Conservation (phyloP, 2,888 invertebrate genomes). For the Ophioninae sp. region DNA sequence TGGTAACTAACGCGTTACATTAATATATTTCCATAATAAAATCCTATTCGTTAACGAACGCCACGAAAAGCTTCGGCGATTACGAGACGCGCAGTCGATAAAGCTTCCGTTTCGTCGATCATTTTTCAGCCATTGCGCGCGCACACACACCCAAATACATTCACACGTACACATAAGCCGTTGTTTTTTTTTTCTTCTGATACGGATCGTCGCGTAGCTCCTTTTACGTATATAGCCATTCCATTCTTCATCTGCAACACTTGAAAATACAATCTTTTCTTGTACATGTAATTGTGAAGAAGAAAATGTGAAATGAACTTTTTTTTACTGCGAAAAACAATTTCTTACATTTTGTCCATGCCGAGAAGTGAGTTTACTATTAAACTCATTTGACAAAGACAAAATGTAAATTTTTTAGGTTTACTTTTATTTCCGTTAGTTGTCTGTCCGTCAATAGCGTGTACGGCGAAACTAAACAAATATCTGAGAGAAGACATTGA, state of each 20-base stretch:
- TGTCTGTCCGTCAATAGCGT: too few relatives aligned
- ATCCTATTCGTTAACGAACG: constrained; percentile 63
- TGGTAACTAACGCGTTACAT: constrained; percentile 69
- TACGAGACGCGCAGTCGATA: neutral
- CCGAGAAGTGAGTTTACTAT: neutral
- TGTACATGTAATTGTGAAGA: neutral
- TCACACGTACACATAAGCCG: constrained; percentile 51
- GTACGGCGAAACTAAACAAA: too few relatives aligned
- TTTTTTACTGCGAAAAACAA: neutral
- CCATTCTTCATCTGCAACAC: constrained; percentile 43
- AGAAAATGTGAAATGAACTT: neutral
- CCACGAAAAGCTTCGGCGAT: constrained; percentile 26
- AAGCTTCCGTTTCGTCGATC: neutral
- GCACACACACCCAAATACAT: constrained; percentile 32
- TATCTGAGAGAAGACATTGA: too few relatives aligned
- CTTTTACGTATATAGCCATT: constrained; percentile 67
- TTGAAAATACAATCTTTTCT: constrained; percentile 27
- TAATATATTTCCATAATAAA: constrained; percentile 67
- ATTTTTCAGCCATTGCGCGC: constrained; percentile 36
- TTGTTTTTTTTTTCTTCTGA: constrained; percentile 7
- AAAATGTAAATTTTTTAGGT: too few relatives aligned
- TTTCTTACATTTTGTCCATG: neutral
- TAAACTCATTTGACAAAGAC: neutral
- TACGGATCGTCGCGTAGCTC: constrained; percentile 65
- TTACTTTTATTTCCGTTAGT: neutral